Base-by-base conservation (phyloP, 2,888 invertebrate genomes). In the Heliconius aoede region DNA sequence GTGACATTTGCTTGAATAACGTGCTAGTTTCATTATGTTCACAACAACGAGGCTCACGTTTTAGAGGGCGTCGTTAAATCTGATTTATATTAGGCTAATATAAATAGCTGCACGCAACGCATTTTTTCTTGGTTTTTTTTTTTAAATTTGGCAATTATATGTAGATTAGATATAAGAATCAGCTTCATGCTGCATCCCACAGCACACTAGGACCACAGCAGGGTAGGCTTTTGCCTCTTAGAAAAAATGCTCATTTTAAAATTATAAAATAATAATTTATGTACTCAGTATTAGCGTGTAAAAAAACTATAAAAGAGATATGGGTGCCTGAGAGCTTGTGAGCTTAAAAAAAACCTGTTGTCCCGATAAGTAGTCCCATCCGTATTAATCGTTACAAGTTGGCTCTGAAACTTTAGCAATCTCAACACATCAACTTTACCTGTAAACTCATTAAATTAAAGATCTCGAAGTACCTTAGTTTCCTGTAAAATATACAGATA, bases 21-120 rank as follows among this genome's bases (percentile, higher is more conserved):
- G 65, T 67, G 72, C 32, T 62, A 30, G 72, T 61, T 75, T 75
- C 65, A 73, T 79, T 77, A 77, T 55, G 69, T 64, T 73, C 60
- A 69, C 75, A 77, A 74, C 30, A 77, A 73, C 62, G 51, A 28
- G 64, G 46, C n/a, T 77, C 28, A 58, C n/a, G 64, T 74, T 65
- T 68, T 51, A 69, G 36, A 51, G 30, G 55, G 65, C 26, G 69
- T 55, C 28, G 61, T 73, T 73, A 67, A 72, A 73, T 60, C 15
- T 73, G 46, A 64, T 71, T 73, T 51, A 71, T 78, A 68, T 32
- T 65, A 67, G 65, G 40, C 46, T 26, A 26, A 73, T 62, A 36
- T 51, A 51, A 68, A 68, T 68, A 51, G 51, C 3, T 51, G n/a
- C 51, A 69, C 68, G 68, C 68, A 28, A 46, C 15, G 13, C n/a